Conservation (phyloP, 2,113 vertebrate genomes). For the Semicossyphus pulcher region DNA sequence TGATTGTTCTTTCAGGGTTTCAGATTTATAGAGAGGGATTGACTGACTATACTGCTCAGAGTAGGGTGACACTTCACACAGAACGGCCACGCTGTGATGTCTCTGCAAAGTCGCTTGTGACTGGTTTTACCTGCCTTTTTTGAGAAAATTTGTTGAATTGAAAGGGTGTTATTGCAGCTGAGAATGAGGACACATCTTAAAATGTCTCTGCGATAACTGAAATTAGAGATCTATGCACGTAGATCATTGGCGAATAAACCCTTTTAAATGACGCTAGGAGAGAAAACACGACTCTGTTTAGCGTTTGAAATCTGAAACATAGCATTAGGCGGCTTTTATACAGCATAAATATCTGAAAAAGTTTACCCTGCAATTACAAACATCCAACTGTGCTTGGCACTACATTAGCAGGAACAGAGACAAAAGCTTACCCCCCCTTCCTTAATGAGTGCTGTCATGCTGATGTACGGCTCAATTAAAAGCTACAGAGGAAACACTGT, state of each 20-base stretch:
- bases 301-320: background rate
- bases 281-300: background rate
- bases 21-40: constrained; percentile 78
- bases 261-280: background rate
- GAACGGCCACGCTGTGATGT: constrained; percentile 65
- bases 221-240: background rate
- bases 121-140: too few species aligned
- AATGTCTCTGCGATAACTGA: background rate
- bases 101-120: background rate
- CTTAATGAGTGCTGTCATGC: constrained; percentile 7
- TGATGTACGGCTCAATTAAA: constrained; percentile 18
- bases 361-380: background rate
- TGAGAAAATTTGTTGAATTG: background rate
- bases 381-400: background rate
- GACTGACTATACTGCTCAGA: constrained; percentile 73
- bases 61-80: constrained; percentile 67
- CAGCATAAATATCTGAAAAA: background rate
- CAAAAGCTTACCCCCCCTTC: background rate
- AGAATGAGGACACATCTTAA: background rate
- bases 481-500: background rate
- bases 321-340: background rate
- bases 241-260: background rate
- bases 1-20: constrained; percentile 52
- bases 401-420: background rate
- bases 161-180: background rate